Percentiles rank a stretch among this genome's conserved stretches.
These are phyloP conservation scores for Chelonoidis abingdonii DNA, from an alignment of 2,113 vertebrate species.

Conservation along the genomic window DNA sequence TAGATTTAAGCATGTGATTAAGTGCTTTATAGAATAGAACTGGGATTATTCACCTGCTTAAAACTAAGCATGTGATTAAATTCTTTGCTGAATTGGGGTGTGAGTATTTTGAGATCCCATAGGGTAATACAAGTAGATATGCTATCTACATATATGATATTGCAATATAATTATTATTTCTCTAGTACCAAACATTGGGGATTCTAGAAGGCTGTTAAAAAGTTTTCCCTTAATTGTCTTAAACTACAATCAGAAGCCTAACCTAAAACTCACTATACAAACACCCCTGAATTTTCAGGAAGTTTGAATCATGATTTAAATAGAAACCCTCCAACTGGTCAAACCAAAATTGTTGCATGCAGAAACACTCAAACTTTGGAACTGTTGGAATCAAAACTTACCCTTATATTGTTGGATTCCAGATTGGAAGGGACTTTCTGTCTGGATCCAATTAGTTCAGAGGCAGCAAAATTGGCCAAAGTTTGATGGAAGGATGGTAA, in stretches of 20 bases:
- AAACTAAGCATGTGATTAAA: not conserved
- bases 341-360: not conserved
- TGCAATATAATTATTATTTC: not conserved
- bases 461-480: not conserved
- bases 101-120: not conserved
- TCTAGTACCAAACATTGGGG: not conserved
- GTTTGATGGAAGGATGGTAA: rapidly evolving
- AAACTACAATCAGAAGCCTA: rapidly evolving
- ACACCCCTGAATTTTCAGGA: not conserved
- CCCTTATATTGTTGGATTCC: not conserved
- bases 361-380: rapidly evolving
- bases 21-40: not conserved
- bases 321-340: not conserved
- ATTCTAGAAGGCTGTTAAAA: not conserved
- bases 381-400: not conserved
- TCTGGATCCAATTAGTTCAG: not conserved
- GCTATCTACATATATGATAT: not conserved
- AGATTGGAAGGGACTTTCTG: not conserved
- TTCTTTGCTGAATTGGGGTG: not conserved
- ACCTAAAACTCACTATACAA: rapidly evolving
- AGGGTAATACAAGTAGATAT: not conserved
- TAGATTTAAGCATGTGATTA: not conserved
- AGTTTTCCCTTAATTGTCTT: not conserved
- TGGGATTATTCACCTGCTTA: not conserved
- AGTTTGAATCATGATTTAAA: not conserved